Conservation (phyloP, 2,113 vertebrate species). For the Rynchops niger region DNA sequence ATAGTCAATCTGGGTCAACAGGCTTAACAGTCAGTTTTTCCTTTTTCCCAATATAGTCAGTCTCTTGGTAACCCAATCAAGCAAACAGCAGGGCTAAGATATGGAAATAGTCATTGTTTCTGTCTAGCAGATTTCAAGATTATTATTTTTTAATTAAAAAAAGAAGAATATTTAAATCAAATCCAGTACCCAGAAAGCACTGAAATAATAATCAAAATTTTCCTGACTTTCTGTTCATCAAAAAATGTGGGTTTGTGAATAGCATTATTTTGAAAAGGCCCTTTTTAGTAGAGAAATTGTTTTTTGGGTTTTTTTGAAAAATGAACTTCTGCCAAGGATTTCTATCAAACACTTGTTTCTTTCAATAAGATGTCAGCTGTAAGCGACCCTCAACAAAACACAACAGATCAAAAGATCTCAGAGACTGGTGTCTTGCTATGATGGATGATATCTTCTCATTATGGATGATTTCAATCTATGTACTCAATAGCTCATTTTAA, state of each 20-base stretch:
- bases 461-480: background rate
- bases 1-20: background rate
- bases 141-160: background rate
- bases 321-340: background rate
- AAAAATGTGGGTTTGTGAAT: background rate
- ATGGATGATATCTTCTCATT: background rate
- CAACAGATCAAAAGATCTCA: background rate
- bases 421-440: background rate
- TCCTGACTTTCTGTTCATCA: background rate
- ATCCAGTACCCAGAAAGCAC: background rate
- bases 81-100: background rate
- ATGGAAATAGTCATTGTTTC: background rate
- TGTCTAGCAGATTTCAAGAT: background rate
- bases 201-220: background rate
- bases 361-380: background rate
- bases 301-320: accelerated
- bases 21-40: background rate
- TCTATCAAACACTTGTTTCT: background rate
- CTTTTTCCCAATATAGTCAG: accelerated
- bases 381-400: background rate
- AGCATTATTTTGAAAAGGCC: background rate
- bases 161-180: background rate
- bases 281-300: background rate
- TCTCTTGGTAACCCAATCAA: background rate
- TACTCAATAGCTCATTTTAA: background rate